Conservation (phyloP, 2,888 invertebrate genomes). For the Matsumyia berberina region DNA sequence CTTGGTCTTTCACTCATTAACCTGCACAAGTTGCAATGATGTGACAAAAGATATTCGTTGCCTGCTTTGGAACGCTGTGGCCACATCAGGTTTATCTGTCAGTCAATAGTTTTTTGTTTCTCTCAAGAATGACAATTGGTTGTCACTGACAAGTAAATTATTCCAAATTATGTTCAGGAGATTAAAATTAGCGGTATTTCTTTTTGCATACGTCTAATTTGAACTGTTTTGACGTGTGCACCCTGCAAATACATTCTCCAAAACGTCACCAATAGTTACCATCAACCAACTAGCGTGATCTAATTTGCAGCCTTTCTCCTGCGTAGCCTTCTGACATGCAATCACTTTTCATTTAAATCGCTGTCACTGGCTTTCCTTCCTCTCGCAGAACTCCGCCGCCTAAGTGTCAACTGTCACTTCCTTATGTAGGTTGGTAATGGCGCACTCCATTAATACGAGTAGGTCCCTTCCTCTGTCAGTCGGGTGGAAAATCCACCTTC, state of each 20-base stretch:
- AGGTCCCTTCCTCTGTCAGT: constrained; percentile 52
- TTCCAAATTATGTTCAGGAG: too few relatives aligned
- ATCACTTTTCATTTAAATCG: constrained; percentile 60
- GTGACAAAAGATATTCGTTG: too few relatives aligned
- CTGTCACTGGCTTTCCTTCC: constrained; percentile 54
- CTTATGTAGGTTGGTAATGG: constrained; percentile 29
- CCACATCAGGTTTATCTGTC: too few relatives aligned
- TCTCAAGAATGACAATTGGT: too few relatives aligned
- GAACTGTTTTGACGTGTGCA: constrained; percentile 14
- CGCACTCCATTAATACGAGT: constrained; percentile 38
- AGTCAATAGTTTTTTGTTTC: too few relatives aligned
- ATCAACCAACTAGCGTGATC: constrained; percentile 12
- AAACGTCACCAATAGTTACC: constrained; percentile 29
- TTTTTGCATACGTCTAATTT: constrained; percentile 2
- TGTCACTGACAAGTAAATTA: too few relatives aligned
- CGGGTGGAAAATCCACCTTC: constrained; percentile 68
- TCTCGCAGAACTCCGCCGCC: constrained; percentile 30
- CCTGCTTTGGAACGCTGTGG: too few relatives aligned
- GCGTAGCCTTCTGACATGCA: constrained; percentile 36
- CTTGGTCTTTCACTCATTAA: too few relatives aligned
- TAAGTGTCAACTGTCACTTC: constrained; percentile 44
- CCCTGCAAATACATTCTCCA: constrained; percentile 7
- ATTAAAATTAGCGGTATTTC: background rate
- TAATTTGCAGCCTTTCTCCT: background rate
- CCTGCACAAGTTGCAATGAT: too few relatives aligned